Evolutionary conservation across 35 echinoderm and acorn worm species (phyloP).

Genomic region (Amphiura filiformis): DNA sequence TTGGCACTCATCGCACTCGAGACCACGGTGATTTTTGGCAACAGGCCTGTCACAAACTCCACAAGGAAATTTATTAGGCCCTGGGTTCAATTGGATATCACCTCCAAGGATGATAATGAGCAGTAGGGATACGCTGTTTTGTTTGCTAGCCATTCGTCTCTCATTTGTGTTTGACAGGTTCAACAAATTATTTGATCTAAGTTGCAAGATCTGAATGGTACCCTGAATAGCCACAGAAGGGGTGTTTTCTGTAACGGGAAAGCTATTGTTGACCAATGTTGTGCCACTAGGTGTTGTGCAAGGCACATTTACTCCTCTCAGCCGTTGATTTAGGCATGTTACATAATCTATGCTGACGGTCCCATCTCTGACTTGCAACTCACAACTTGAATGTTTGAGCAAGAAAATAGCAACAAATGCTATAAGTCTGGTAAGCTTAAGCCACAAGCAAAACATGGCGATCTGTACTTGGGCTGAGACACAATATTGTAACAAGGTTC

Average conservation of each 20-base stretch:
- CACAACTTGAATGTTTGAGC: neutral
- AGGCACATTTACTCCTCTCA: neutral
- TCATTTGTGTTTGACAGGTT: neutral
- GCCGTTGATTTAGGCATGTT: neutral
- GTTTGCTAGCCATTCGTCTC: neutral
- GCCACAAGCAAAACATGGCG: too few relatives aligned
- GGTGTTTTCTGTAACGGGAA: neutral
- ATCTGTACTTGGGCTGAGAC: too few relatives aligned
- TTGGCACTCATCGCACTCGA: neutral
- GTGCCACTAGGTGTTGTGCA: neutral
- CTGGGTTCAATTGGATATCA: neutral
- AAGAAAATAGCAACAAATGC: neutral
- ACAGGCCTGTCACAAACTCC: neutral
- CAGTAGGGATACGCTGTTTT: neutral
- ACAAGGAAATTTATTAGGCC: neutral
- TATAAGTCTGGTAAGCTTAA: neutral
- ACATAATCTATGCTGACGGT: neutral
- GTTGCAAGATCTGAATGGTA: neutral
- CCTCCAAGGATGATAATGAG: neutral
- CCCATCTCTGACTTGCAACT: neutral
- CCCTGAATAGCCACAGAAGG: neutral
- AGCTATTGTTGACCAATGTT: neutral
- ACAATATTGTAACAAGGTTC: too few relatives aligned
- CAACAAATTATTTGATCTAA: neutral
- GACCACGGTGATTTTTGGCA: too few relatives aligned